Evolutionary conservation across 2,888 invertebrate species (phyloP).

Genomic region (Gymnoscelis rufifasciata): DNA sequence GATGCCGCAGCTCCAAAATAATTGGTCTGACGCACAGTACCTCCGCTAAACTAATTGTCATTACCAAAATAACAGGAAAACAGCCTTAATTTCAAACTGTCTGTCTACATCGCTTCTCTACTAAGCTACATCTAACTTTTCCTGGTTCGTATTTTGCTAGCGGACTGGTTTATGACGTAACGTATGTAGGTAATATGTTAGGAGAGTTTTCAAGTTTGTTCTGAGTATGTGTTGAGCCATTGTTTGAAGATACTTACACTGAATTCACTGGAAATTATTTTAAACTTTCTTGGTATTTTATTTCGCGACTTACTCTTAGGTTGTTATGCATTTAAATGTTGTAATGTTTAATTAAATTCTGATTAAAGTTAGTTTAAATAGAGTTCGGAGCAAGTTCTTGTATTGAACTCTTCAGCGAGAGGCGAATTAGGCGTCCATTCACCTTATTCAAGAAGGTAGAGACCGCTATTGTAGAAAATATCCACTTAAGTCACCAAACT

Average conservation of each 20-base stretch:
- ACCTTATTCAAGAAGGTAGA: neutral
- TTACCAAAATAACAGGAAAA: conserved; percentile 13
- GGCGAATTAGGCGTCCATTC: neutral
- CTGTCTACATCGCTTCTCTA: conserved; percentile 10
- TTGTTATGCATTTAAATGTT: neutral
- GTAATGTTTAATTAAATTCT: neutral
- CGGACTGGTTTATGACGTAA: conserved; percentile 21
- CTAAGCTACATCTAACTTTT: conserved; percentile 12
- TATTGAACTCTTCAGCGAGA: neutral
- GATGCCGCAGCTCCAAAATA: conserved; percentile 44
- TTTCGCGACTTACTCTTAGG: neutral
- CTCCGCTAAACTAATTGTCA: conserved; percentile 37
- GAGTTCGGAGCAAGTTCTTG: neutral
- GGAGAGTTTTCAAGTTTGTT: conserved; percentile 25
- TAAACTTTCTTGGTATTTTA: neutral
- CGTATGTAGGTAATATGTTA: conserved; percentile 24
- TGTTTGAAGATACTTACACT: conserved; percentile 14
- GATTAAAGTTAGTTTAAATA: neutral
- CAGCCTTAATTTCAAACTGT: conserved; percentile 15
- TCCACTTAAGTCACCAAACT: neutral
- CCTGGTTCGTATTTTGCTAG: conserved; percentile 21
- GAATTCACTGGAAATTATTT: neutral
- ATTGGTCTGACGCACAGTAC: conserved; percentile 44
- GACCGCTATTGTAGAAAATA: neutral
- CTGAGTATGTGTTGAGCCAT: conserved; percentile 13